These are phyloP conservation scores for Enteromius mattozi DNA, from an alignment of 2,797 vertebrate genomes.

Conservation along the genomic window DNA sequence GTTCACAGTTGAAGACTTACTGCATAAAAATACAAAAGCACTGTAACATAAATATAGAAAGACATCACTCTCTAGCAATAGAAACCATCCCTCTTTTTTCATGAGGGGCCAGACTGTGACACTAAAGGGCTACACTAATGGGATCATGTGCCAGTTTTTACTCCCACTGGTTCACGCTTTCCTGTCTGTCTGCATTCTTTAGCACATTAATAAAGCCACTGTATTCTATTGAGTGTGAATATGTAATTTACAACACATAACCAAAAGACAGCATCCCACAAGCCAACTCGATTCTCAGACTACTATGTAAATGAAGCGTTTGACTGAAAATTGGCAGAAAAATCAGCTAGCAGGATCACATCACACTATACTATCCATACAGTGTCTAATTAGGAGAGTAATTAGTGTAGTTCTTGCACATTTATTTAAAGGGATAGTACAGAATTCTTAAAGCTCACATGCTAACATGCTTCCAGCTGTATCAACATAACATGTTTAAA, in stretches of 20 bases:
- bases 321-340: constrained; percentile 17
- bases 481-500: constrained; percentile 38
- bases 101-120: neutral
- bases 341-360: neutral
- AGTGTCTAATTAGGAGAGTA: constrained; percentile 11
- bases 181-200: constrained; percentile 12
- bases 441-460: neutral
- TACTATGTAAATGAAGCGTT: neutral
- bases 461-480: constrained; percentile 33
- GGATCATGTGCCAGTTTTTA: constrained; percentile 24
- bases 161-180: constrained; percentile 6
- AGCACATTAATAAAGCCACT: constrained; percentile 21
- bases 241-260: neutral
- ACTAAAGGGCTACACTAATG: neutral
- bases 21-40: neutral
- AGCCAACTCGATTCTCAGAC: constrained; percentile 1
- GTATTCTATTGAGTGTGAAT: constrained; percentile 12
- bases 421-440: neutral
- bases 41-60: neutral
- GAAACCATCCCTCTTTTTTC: neutral
- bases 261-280: neutral
- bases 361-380: too few relatives aligned
- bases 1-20: neutral
- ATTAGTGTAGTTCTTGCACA: constrained; percentile 8
- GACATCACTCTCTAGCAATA: neutral